phyloP scores from a whole-genome alignment of 2,113 vertebrate species.

The Kryptolebias marmoratus region DNA sequence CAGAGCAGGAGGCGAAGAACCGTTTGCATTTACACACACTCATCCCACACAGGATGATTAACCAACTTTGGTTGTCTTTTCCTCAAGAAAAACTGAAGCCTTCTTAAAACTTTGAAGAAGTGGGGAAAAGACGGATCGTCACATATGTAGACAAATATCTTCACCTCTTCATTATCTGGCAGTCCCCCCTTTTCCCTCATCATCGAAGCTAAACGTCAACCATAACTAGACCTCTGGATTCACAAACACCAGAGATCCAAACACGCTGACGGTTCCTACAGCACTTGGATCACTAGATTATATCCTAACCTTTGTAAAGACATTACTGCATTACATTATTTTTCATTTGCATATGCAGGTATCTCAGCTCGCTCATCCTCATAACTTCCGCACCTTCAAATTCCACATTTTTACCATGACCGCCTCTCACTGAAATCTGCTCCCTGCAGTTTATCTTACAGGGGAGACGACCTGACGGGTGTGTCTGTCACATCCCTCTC shows the following conservation, averaged over 20 bases:
- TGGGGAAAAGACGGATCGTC: slow-evolving; percentile 42
- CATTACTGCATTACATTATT: background rate
- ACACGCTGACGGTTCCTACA: slow-evolving; percentile 31
- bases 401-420: slow-evolving; percentile 30
- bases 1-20: slow-evolving; percentile 12
- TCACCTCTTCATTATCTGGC: slow-evolving; percentile 28
- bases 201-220: slow-evolving; percentile 5
- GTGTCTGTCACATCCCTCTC: slow-evolving; percentile 17
- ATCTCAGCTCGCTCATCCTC: slow-evolving; percentile 12
- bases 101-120: slow-evolving; percentile 30
- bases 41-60: slow-evolving; percentile 32
- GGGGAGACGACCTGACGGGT: slow-evolving; percentile 39
- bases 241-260: slow-evolving; percentile 18
- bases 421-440: slow-evolving; percentile 15
- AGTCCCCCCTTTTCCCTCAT: slow-evolving; percentile 24
- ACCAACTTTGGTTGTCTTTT: slow-evolving; percentile 26
- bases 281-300: slow-evolving; percentile 38
- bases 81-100: slow-evolving; percentile 28
- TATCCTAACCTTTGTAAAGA: slow-evolving; percentile 34
- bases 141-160: slow-evolving; percentile 25
- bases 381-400: slow-evolving; percentile 26
- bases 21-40: slow-evolving; percentile 4
- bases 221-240: slow-evolving; percentile 40
- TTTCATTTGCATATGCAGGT: slow-evolving; percentile 1
- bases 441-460: slow-evolving; percentile 18